A percentile compares a stretch with the other conserved stretches of the same genome.
Conservation (phyloP, 2,797 vertebrate genomes). For the Mallotus villosus region DNA sequence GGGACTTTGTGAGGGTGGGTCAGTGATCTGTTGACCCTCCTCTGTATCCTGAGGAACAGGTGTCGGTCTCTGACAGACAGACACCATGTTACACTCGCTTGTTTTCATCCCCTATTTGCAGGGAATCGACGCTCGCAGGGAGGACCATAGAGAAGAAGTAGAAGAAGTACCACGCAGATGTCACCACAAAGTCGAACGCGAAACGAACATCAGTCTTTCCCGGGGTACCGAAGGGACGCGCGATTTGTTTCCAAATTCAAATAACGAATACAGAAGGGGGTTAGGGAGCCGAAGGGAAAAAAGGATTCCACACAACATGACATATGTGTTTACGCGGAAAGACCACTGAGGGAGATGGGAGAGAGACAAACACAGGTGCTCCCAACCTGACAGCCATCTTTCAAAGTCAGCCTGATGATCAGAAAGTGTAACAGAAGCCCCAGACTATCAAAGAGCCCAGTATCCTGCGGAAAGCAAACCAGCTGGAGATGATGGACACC, state of each 20-base stretch:
- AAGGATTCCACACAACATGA: constrained; percentile 16
- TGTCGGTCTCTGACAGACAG: not conserved
- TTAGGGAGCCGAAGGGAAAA: constrained; percentile 14
- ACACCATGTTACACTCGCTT: not conserved
- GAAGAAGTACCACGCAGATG: not conserved
- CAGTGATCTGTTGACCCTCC: not conserved
- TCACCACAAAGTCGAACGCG: not conserved
- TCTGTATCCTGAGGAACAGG: not conserved
- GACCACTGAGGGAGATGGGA: constrained; percentile 12
- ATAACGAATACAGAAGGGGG: constrained; percentile 7
- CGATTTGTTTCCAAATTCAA: constrained; percentile 12
- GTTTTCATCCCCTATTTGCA: not conserved
- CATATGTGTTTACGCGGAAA: constrained; percentile 39
- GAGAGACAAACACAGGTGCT: constrained; percentile 43
- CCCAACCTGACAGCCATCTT: constrained; percentile 22
- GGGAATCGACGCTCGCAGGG: not conserved
- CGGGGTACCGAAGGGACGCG: constrained; percentile 17
- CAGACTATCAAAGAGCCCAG: constrained; percentile 27
- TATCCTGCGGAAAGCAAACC: constrained; percentile 34
- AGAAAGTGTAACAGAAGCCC: constrained; percentile 35
- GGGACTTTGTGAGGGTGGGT: too few species aligned
- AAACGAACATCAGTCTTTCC: constrained; percentile 24
- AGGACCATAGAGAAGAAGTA: not conserved
- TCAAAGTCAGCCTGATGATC: constrained; percentile 21
- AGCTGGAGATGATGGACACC: constrained; percentile 53